A percentile compares a stretch with the other conserved stretches of the same genome.
Evolutionary conservation across 2,888 invertebrate genomes (phyloP).

Genomic region (Pyrrhosoma nymphula): DNA sequence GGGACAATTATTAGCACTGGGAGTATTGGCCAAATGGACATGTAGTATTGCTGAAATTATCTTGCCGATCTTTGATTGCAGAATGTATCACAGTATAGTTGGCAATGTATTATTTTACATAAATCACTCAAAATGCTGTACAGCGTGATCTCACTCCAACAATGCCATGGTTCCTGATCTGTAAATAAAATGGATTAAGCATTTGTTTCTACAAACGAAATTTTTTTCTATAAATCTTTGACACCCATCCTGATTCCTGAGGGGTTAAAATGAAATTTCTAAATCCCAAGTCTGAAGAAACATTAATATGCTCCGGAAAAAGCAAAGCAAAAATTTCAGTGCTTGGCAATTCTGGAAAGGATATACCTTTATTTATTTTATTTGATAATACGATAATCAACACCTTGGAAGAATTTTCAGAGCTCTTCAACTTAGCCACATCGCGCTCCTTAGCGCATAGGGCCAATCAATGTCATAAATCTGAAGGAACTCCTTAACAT

Average conservation of each 20-base stretch:
- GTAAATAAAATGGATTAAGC: conserved; percentile 56
- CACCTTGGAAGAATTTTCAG: no score
- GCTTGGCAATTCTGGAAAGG: no score
- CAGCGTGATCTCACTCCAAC: conserved; percentile 63
- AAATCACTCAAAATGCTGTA: conserved; percentile 33
- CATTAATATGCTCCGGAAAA: no score
- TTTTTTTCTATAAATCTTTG: neutral
- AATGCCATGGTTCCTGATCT: conserved; percentile 60
- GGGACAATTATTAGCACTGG: conserved; percentile 2
- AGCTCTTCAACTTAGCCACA: no score
- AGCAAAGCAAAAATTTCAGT: no score
- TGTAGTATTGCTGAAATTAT: neutral
- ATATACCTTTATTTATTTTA: no score
- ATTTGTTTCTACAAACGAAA: conserved; percentile 38
- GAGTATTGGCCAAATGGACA: neutral
- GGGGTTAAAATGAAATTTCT: no score
- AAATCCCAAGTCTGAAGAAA: neutral
- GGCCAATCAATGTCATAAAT: no score
- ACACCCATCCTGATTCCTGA: neutral
- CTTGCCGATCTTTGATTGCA: neutral
- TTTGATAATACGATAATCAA: no score
- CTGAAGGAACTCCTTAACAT: no score
- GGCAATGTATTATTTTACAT: conserved; percentile 1
- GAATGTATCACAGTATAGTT: conserved; percentile 22
- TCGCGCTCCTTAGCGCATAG: no score